Evolutionary conservation across 2,888 invertebrate genomes (phyloP).

Genomic region (Heliconius ethilla): DNA sequence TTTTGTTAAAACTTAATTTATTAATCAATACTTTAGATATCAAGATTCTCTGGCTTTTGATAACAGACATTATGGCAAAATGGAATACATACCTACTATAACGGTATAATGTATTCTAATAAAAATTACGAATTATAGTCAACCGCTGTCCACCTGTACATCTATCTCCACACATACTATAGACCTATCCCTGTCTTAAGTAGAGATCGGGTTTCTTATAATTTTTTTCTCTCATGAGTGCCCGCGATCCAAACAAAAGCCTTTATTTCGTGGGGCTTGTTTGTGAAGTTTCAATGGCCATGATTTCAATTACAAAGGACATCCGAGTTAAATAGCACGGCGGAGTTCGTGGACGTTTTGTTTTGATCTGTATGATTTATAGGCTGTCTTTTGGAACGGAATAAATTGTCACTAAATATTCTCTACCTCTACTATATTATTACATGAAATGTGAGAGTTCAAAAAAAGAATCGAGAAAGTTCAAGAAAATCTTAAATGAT

Average conservation of each 20-base stretch:
- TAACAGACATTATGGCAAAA: too few relatives aligned
- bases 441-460: too few relatives aligned
- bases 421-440: too few relatives aligned
- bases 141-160: neutral
- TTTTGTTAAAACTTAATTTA: too few relatives aligned
- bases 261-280: constrained; percentile 40
- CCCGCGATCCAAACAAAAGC: constrained; percentile 38
- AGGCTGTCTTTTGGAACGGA: constrained; percentile 16
- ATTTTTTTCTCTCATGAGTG: constrained; percentile 35
- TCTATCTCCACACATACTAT: neutral
- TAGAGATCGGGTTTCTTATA: constrained; percentile 33
- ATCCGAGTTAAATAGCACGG: constrained; percentile 42
- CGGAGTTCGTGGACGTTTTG: constrained; percentile 36
- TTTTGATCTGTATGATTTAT: constrained; percentile 40
- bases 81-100: too few relatives aligned
- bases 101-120: too few relatives aligned
- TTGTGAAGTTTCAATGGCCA: constrained; percentile 43
- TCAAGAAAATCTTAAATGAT: neutral
- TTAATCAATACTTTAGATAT: too few relatives aligned
- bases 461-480: too few relatives aligned
- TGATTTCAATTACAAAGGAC: constrained; percentile 44
- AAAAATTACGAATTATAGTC: neutral
- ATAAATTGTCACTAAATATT: too few relatives aligned
- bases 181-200: neutral
- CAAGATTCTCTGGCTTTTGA: too few relatives aligned